Percentiles rank a stretch among this genome's conserved stretches.
These are phyloP conservation scores for Graphium colonna DNA, from an alignment of 2,888 invertebrate species.

Conservation along the genomic window DNA sequence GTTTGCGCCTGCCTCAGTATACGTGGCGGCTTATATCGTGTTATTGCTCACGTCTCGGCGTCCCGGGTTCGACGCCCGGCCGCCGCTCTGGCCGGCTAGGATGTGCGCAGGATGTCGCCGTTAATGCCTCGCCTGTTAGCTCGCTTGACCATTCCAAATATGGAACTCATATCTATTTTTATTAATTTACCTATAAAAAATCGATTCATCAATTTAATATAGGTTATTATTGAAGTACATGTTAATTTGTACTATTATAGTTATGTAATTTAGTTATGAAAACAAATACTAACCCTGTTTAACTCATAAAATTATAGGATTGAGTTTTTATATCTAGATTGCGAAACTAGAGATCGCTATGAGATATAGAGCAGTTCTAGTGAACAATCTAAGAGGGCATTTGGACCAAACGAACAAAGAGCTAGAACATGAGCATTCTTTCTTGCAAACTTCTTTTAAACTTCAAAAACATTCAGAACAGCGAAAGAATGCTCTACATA, in stretches of 20 bases:
- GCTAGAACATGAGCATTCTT: too few species aligned
- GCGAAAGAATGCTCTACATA: too few species aligned
- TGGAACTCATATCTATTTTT: not conserved
- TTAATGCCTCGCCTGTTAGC: slow-evolving; percentile 29
- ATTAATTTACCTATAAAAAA: not conserved
- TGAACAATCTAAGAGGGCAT: too few species aligned
- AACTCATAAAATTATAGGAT: too few species aligned
- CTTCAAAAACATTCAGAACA: too few species aligned
- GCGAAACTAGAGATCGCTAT: too few species aligned
- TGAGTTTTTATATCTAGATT: too few species aligned
- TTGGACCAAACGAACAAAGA: too few species aligned
- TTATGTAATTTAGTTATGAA: too few species aligned
- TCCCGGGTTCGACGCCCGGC: slow-evolving; percentile 69
- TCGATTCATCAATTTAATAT: not conserved
- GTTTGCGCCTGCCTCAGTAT: slow-evolving; percentile 7
- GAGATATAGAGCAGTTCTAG: too few species aligned
- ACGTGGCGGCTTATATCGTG: slow-evolving; percentile 27
- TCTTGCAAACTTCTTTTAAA: too few species aligned
- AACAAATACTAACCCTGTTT: too few species aligned
- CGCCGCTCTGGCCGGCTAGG: slow-evolving; percentile 48
- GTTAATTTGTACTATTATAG: not conserved
- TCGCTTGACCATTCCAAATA: slow-evolving; percentile 11
- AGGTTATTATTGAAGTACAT: not conserved
- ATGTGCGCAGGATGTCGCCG: slow-evolving; percentile 66
- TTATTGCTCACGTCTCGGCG: slow-evolving; percentile 30